phyloP scores from a whole-genome alignment of 53 echinoderm and acorn worm genomes.

The Stichopus horrens region DNA sequence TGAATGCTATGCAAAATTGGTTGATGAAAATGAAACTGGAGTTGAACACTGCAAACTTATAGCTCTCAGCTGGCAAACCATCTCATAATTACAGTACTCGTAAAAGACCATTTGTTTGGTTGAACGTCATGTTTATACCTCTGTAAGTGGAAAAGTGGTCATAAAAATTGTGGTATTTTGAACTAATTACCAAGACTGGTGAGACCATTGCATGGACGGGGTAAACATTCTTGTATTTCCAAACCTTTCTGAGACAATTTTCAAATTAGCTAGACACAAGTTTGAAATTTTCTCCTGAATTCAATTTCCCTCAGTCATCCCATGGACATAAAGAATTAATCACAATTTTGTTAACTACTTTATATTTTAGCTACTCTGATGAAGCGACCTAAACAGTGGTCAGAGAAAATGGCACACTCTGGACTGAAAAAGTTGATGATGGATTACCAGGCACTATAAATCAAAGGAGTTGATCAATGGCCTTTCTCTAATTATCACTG shows the following conservation, averaged over 20 bases:
- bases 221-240: too few relatives aligned
- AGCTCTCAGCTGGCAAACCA: too few relatives aligned
- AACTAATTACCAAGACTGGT: background rate
- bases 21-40: conserved; percentile 11
- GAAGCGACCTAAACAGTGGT: background rate
- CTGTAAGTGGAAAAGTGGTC: conserved; percentile 11
- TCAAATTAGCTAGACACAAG: too few relatives aligned
- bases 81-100: background rate
- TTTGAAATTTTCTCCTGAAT: too few relatives aligned
- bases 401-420: background rate
- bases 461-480: conserved; percentile 24
- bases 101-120: background rate
- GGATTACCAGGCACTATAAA: conserved; percentile 23
- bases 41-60: too few relatives aligned
- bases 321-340: background rate
- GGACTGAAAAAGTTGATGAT: conserved; percentile 26
- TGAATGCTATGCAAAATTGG: background rate
- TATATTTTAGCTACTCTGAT: background rate
- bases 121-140: background rate
- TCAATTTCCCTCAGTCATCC: too few relatives aligned
- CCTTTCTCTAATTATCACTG: conserved; percentile 6
- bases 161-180: background rate
- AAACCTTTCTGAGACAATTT: too few relatives aligned
- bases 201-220: too few relatives aligned
- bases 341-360: conserved; percentile 9